Conservation (phyloP, 2,888 invertebrate genomes). For the Dryobota labecula region DNA sequence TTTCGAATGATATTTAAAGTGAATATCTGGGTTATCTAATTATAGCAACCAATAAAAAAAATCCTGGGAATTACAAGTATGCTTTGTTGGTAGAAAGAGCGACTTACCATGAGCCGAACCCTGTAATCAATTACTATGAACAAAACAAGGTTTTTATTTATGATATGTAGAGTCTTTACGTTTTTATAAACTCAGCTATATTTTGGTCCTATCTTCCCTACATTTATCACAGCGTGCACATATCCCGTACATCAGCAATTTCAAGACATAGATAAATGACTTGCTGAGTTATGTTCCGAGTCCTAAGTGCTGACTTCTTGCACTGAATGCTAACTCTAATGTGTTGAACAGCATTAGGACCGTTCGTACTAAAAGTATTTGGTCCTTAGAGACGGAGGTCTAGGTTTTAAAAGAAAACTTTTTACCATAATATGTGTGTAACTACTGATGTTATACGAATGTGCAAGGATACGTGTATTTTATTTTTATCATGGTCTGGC, state of each 20-base stretch:
- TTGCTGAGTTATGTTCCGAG: slow-evolving; percentile 11
- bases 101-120: too few relatives aligned
- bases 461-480: background rate
- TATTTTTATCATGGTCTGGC: too few relatives aligned
- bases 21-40: too few relatives aligned
- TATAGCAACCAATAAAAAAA: too few relatives aligned
- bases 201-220: background rate
- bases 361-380: slow-evolving; percentile 30
- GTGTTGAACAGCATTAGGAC: slow-evolving; percentile 17
- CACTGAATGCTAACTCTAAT: slow-evolving; percentile 29
- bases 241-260: slow-evolving; percentile 37
- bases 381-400: slow-evolving; percentile 7
- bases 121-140: background rate
- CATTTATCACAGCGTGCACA: slow-evolving; percentile 28
- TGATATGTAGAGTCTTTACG: background rate
- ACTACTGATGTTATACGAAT: background rate
- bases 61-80: background rate
- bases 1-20: too few relatives aligned
- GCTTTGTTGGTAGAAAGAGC: background rate
- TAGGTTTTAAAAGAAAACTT: slow-evolving; percentile 3
- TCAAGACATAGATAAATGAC: slow-evolving; percentile 47
- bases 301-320: slow-evolving; percentile 36
- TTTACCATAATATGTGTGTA: background rate
- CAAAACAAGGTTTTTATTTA: background rate
- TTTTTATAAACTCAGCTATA: slow-evolving; percentile 4